These are phyloP conservation scores for Asbolus verrucosus DNA, from an alignment of 1,140 invertebrate genomes.

Conservation along the genomic window DNA sequence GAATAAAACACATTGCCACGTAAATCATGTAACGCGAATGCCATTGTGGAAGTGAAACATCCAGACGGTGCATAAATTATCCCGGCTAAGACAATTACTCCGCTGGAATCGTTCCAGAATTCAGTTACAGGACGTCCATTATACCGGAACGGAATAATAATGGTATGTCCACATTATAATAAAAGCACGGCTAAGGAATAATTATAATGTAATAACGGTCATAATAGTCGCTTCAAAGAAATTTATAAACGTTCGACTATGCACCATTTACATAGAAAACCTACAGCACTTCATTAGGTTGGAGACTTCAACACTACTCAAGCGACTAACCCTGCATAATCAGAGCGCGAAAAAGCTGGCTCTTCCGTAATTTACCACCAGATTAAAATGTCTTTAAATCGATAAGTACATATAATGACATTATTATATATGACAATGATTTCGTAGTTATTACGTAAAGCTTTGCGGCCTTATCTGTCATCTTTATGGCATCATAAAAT, in stretches of 20 bases:
- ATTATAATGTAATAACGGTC: conserved; percentile 11
- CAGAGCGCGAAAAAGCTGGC: neutral
- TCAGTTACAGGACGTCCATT: too few species aligned
- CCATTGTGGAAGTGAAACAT: conserved; percentile 32
- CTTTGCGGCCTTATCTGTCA: neutral
- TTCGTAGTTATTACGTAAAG: neutral
- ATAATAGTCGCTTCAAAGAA: conserved; percentile 1
- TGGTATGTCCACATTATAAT: neutral
- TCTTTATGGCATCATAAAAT: neutral
- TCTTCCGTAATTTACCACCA: too few species aligned
- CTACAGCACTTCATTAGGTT: neutral
- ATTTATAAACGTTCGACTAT: neutral
- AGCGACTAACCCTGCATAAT: neutral
- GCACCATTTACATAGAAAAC: conserved; percentile 8
- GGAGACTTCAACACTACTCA: neutral
- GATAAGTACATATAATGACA: too few species aligned
- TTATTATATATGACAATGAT: neutral
- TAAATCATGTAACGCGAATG: conserved; percentile 11
- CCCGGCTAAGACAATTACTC: conserved; percentile 23
- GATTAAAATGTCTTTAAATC: too few species aligned
- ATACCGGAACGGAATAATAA: neutral
- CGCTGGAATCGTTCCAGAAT: too few species aligned
- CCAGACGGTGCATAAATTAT: conserved; percentile 25
- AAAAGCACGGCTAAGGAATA: neutral
- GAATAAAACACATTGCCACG: conserved; percentile 37